phyloP scores from a whole-genome alignment of 1,140 invertebrate genomes.

The Eumaeus atala region DNA sequence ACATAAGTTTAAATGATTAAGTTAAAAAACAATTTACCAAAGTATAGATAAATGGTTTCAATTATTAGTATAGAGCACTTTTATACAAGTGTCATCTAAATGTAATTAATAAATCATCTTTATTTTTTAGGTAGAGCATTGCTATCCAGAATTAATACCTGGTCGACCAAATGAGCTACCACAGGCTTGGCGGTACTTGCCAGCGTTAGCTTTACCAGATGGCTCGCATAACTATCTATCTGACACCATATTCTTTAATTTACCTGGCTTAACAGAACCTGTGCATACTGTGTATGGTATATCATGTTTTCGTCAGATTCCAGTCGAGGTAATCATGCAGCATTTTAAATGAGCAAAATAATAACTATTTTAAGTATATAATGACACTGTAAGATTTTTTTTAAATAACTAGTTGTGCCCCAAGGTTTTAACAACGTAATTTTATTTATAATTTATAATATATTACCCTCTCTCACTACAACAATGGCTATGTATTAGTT shows the following conservation, averaged over 20 bases:
- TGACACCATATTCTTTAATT: slow-evolving; percentile 97
- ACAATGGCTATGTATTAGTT: too few species aligned
- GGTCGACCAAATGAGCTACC: slow-evolving; percentile 89
- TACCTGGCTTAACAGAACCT: slow-evolving; percentile 90
- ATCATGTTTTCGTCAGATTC: slow-evolving; percentile 98
- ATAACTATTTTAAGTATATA: too few species aligned
- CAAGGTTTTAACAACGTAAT: too few species aligned
- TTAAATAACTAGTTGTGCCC: too few species aligned
- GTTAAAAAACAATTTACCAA: too few species aligned
- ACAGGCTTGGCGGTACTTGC: slow-evolving; percentile 94
- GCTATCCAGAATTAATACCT: slow-evolving; percentile 91
- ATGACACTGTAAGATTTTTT: too few species aligned
- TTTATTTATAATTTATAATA: too few species aligned
- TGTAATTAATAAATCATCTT: not conserved
- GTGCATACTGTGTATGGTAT: slow-evolving; percentile 94
- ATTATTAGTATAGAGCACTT: too few species aligned
- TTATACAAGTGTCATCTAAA: too few species aligned
- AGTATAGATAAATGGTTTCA: too few species aligned
- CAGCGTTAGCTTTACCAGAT: slow-evolving; percentile 96
- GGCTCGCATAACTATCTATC: slow-evolving; percentile 97
- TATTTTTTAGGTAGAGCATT: slow-evolving; percentile 91
- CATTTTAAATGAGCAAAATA: too few species aligned
- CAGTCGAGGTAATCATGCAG: slow-evolving; percentile 83
- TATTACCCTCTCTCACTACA: too few species aligned
- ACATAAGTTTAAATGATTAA: slow-evolving; percentile 1